Evolutionary conservation across 2,797 vertebrate species (phyloP).

Genomic region (Emys orbicularis): DNA sequence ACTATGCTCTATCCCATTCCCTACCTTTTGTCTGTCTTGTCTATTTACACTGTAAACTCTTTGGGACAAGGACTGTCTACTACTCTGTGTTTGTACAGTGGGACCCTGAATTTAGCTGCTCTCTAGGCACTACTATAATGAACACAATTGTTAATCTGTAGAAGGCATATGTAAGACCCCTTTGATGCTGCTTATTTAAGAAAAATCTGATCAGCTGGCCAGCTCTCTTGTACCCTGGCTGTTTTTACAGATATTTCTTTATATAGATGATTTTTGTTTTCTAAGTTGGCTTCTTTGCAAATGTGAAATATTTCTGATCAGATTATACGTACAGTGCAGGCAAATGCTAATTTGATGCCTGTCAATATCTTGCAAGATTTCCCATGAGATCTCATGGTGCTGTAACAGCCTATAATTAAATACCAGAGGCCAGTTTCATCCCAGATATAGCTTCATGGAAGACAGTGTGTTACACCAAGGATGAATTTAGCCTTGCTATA

Average conservation of each 20-base stretch:
- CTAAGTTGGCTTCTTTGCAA: conserved; percentile 19
- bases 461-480: not conserved
- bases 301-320: conserved; percentile 50
- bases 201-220: not conserved
- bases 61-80: not conserved
- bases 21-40: not conserved
- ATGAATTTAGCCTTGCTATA: conserved; percentile 18
- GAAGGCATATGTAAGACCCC: not conserved
- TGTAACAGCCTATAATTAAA: conserved; percentile 58
- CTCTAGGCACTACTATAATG: not conserved
- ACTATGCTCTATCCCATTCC: not conserved
- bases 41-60: not conserved
- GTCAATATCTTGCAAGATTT: conserved; percentile 61
- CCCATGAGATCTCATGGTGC: conserved; percentile 35
- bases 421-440: conserved; percentile 23
- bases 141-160: not conserved
- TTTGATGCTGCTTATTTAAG: not conserved
- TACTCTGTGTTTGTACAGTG: not conserved
- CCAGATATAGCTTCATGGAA: conserved; percentile 20
- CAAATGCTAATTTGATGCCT: conserved; percentile 64
- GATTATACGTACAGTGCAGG: not conserved
- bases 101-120: not conserved
- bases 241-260: conserved; percentile 29
- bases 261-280: not conserved
- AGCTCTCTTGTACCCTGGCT: not conserved